Evolutionary conservation across 2,113 vertebrate species (phyloP).

Genomic region (Platysteira castanea): DNA sequence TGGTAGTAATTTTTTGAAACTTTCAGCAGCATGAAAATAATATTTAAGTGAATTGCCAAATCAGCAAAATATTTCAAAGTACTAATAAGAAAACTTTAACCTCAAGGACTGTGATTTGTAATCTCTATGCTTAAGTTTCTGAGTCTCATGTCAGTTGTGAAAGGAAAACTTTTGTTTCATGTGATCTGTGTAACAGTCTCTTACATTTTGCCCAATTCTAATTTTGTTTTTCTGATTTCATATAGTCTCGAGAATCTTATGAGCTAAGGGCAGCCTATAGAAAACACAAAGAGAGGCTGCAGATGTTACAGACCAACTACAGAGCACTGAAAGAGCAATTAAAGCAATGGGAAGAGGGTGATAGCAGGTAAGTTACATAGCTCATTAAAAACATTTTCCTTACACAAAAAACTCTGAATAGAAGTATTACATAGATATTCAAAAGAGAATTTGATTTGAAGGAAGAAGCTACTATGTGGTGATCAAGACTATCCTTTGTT

Average conservation of each 20-base stretch:
- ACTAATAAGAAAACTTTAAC: not conserved
- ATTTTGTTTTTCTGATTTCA: constrained; percentile 62
- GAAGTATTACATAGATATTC: constrained; percentile 21
- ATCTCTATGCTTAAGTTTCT: not conserved
- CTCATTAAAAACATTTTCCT: constrained; percentile 61
- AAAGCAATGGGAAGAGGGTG: constrained; percentile 79
- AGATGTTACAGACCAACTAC: constrained; percentile 87
- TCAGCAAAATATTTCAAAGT: not conserved
- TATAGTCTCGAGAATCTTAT: constrained; percentile 81
- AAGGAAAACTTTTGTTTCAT: not conserved
- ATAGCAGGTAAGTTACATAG: constrained; percentile 80
- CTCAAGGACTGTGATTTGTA: not conserved
- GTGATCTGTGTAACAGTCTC: not conserved
- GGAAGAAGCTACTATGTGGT: not conserved
- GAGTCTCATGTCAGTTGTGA: not conserved
- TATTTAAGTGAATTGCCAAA: not conserved
- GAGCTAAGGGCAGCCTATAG: constrained; percentile 83
- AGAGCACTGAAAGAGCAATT: constrained; percentile 84
- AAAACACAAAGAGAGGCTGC: constrained; percentile 78
- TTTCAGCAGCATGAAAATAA: not conserved
- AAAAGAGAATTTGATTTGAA: constrained; percentile 55
- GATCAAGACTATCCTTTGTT: constrained; percentile 2
- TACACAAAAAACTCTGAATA: constrained; percentile 55
- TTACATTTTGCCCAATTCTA: constrained; percentile 1
- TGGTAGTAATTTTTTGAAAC: not conserved